Evolutionary conservation across 2,888 invertebrate genomes (phyloP).

Genomic region (Andrena dorsata): DNA sequence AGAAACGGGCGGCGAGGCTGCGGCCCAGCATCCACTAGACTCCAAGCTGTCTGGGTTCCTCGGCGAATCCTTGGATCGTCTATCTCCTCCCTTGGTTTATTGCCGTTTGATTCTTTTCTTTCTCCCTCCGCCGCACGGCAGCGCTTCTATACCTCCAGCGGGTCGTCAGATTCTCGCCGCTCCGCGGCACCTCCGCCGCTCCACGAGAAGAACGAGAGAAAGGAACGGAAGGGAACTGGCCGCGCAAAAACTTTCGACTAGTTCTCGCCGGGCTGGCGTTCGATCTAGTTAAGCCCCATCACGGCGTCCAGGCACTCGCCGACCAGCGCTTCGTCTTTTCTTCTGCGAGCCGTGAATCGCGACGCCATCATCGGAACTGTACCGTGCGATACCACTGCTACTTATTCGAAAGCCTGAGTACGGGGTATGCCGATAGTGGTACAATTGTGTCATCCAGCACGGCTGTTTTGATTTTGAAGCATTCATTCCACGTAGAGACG

Average conservation of each 20-base stretch:
- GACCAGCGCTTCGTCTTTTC: slow-evolving; percentile 3
- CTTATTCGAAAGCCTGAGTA: not conserved
- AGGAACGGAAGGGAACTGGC: slow-evolving; percentile 57
- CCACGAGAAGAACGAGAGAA: slow-evolving; percentile 38
- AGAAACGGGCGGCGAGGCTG: slow-evolving; percentile 40
- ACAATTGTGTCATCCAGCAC: not conserved
- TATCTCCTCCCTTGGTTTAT: slow-evolving; percentile 72
- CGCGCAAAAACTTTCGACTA: slow-evolving; percentile 77
- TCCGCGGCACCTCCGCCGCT: slow-evolving; percentile 56
- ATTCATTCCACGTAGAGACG: too few relatives aligned
- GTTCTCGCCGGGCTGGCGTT: slow-evolving; percentile 70
- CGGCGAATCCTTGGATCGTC: slow-evolving; percentile 76
- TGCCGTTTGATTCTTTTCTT: slow-evolving; percentile 64
- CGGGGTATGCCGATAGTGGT: not conserved
- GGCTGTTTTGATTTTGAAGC: not conserved
- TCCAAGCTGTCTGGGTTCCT: slow-evolving; percentile 83
- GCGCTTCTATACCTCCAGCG: slow-evolving; percentile 64
- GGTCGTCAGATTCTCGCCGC: slow-evolving; percentile 70
- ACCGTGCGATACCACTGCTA: too few relatives aligned
- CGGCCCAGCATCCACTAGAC: slow-evolving; percentile 70
- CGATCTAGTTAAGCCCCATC: slow-evolving; percentile 73
- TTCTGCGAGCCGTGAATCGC: slow-evolving; percentile 28
- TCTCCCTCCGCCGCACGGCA: slow-evolving; percentile 59
- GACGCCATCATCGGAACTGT: slow-evolving; percentile 7
- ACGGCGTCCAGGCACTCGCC: slow-evolving; percentile 20